phyloP scores from a whole-genome alignment of 2,113 vertebrate species.

The Gymnogyps californianus region DNA sequence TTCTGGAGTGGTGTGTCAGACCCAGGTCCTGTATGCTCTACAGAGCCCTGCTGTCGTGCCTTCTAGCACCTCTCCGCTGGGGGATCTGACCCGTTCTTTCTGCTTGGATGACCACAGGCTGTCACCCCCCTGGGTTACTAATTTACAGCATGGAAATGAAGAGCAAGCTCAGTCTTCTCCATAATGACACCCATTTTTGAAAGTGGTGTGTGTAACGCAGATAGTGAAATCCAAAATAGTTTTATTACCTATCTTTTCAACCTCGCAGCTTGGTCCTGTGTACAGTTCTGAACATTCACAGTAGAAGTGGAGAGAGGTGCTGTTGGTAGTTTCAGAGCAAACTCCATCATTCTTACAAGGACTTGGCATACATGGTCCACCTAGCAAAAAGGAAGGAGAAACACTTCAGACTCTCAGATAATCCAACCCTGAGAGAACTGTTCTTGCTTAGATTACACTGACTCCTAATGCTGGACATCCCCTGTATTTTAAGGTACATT shows the following conservation, averaged over 20 bases:
- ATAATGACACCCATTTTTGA: not conserved
- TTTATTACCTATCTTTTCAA: conserved; percentile 33
- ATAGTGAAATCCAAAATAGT: not conserved
- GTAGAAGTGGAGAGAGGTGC: not conserved
- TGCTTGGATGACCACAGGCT: not conserved
- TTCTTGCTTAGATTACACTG: not conserved
- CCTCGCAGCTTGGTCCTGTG: conserved; percentile 8
- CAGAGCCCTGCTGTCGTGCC: not conserved
- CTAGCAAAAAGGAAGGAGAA: not conserved
- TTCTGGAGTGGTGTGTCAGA: not conserved
- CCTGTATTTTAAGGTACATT: not conserved
- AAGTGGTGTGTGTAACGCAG: not conserved
- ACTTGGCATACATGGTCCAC: conserved; percentile 55
- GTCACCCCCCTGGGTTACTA: not conserved
- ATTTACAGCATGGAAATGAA: not conserved
- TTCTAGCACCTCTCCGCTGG: not conserved
- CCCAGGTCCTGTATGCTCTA: not conserved
- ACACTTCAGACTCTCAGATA: not conserved
- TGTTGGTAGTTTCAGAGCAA: conserved; percentile 11
- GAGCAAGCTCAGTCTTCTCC: not conserved
- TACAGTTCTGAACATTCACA: conserved; percentile 54
- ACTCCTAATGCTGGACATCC: not conserved
- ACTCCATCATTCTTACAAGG: conserved; percentile 63
- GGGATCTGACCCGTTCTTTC: not conserved
- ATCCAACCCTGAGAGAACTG: not conserved